These are phyloP conservation scores for Tenthredo scrophulariae DNA, from an alignment of 2,888 invertebrate genomes.

Conservation along the genomic window DNA sequence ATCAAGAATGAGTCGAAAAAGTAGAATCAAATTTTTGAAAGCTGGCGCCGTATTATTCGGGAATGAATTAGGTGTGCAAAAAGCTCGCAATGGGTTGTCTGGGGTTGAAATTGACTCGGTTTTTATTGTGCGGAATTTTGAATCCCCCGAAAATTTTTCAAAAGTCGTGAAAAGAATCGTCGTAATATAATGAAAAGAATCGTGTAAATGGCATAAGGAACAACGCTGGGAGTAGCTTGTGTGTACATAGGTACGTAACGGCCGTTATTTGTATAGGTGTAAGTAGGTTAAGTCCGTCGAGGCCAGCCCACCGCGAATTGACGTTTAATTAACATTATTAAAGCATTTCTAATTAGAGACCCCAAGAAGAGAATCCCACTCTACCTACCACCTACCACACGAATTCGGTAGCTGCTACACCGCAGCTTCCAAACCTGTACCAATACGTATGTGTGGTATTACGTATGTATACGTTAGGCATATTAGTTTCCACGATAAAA, in stretches of 20 bases:
- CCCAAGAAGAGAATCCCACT: conserved; percentile 34
- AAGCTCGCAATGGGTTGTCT: not conserved
- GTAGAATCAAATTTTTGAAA: not conserved
- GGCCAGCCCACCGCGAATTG: conserved; percentile 39
- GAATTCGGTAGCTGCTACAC: not conserved
- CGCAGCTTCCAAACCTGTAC: not conserved
- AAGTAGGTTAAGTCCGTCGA: conserved; percentile 56
- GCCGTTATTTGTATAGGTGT: conserved; percentile 49
- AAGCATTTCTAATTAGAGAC: conserved; percentile 56
- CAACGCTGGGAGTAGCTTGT: not conserved
- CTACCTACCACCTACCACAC: not conserved
- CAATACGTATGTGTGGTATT: too few species aligned
- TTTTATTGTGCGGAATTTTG: not conserved
- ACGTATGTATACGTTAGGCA: too few species aligned
- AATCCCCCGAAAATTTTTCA: not conserved
- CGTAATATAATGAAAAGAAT: not conserved
- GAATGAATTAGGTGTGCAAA: not conserved
- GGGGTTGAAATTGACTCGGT: not conserved
- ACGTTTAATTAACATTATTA: conserved; percentile 57
- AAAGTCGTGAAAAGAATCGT: not conserved
- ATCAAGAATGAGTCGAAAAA: not conserved
- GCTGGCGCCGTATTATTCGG: not conserved
- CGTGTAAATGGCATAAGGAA: not conserved
- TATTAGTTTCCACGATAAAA: not conserved
- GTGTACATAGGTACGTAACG: not conserved